A percentile compares a stretch with the other conserved stretches of the same genome.
Evolutionary conservation across 2,797 vertebrate species (phyloP).

Genomic region (Xyrichtys novacula): DNA sequence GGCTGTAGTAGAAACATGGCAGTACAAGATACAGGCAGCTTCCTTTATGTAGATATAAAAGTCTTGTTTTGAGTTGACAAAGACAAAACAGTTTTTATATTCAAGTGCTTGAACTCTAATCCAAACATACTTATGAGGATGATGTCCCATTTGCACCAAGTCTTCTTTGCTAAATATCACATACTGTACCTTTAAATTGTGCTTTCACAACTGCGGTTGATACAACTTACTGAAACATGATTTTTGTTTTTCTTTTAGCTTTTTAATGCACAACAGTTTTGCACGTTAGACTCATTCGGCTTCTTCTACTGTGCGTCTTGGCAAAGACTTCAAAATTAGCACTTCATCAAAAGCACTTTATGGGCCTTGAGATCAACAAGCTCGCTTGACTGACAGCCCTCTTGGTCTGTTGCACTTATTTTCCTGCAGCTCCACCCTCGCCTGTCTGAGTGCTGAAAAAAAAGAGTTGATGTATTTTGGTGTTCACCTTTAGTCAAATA

Average conservation of each 20-base stretch:
- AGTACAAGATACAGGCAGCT: too few species aligned
- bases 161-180: too few species aligned
- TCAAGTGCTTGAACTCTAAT: too few species aligned
- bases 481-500: neutral
- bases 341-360: constrained; percentile 18
- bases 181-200: too few species aligned
- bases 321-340: constrained; percentile 13
- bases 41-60: too few species aligned
- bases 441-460: neutral
- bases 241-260: neutral
- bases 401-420: neutral
- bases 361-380: constrained; percentile 6
- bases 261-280: neutral
- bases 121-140: too few species aligned
- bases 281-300: constrained; percentile 18
- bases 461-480: constrained; percentile 9
- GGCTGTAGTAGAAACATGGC: too few species aligned
- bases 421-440: constrained; percentile 2
- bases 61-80: too few species aligned
- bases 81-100: too few species aligned
- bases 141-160: too few species aligned
- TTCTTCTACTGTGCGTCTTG: constrained; percentile 6
- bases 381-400: constrained; percentile 33
- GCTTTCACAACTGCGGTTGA: too few species aligned
- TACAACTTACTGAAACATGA: neutral